phyloP scores from a whole-genome alignment of 2,113 vertebrate genomes.

The Parotia lawesii region DNA sequence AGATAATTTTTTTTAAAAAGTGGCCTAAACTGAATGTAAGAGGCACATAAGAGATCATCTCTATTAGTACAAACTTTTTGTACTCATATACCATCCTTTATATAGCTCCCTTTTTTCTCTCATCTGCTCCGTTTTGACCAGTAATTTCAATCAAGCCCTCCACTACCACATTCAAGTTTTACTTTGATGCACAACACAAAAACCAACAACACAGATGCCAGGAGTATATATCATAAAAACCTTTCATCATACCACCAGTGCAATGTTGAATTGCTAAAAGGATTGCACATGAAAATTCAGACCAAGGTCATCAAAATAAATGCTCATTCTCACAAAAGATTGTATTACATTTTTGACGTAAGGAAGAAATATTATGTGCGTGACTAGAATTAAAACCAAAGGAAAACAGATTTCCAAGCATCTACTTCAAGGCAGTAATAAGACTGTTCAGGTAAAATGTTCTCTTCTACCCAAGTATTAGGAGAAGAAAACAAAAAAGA shows the following conservation, averaged over 20 bases:
- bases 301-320: neutral
- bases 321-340: neutral
- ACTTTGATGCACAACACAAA: neutral
- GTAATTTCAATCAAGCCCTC: neutral
- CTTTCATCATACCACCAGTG: neutral
- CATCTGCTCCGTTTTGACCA: neutral
- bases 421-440: neutral
- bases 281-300: neutral
- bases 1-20: neutral
- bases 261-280: neutral
- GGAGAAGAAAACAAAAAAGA: neutral
- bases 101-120: neutral
- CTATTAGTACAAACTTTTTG: neutral
- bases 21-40: neutral
- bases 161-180: neutral
- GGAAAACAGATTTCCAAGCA: neutral
- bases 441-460: neutral
- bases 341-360: neutral
- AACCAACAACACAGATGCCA: neutral
- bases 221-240: neutral
- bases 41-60: neutral
- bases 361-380: neutral
- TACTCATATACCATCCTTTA: neutral
- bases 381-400: neutral
- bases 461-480: neutral